These are phyloP conservation scores for Heliconius ismenius DNA, from an alignment of 2,888 invertebrate genomes.

Conservation along the genomic window DNA sequence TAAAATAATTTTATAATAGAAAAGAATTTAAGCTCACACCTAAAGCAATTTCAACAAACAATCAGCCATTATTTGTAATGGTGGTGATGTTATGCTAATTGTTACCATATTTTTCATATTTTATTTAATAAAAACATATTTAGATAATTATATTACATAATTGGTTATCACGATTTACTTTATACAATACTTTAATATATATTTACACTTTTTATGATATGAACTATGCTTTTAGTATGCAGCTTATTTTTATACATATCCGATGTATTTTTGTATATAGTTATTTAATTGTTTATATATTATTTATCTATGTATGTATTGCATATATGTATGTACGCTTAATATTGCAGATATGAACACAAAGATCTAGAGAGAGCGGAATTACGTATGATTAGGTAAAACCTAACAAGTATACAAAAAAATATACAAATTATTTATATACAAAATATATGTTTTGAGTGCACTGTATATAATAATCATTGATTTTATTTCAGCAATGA, in stretches of 20 bases:
- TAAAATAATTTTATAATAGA: background rate
- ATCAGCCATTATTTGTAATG: background rate
- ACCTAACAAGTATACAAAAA: slow-evolving; percentile 28
- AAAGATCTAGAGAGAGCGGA: slow-evolving; percentile 26
- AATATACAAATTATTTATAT: slow-evolving; percentile 1
- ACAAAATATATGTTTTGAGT: slow-evolving; percentile 27
- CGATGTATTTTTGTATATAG: slow-evolving; percentile 30
- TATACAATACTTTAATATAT: background rate
- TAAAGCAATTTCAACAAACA: background rate
- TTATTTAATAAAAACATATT: background rate
- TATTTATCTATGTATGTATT: slow-evolving; percentile 19
- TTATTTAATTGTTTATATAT: slow-evolving; percentile 16
- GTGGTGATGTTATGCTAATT: background rate
- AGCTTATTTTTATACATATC: slow-evolving; percentile 10
- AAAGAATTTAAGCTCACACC: background rate
- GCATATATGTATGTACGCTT: slow-evolving; percentile 27
- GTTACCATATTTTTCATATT: background rate
- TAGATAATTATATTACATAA: background rate
- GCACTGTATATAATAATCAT: slow-evolving; percentile 55
- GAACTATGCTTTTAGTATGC: background rate
- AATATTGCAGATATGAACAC: slow-evolving; percentile 35
- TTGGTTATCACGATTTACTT: background rate
- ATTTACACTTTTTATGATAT: background rate
- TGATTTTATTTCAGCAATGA: slow-evolving; percentile 75
- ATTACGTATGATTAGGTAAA: slow-evolving; percentile 66